phyloP scores from a whole-genome alignment of 2,113 vertebrate genomes.

The Zosterops lateralis region DNA sequence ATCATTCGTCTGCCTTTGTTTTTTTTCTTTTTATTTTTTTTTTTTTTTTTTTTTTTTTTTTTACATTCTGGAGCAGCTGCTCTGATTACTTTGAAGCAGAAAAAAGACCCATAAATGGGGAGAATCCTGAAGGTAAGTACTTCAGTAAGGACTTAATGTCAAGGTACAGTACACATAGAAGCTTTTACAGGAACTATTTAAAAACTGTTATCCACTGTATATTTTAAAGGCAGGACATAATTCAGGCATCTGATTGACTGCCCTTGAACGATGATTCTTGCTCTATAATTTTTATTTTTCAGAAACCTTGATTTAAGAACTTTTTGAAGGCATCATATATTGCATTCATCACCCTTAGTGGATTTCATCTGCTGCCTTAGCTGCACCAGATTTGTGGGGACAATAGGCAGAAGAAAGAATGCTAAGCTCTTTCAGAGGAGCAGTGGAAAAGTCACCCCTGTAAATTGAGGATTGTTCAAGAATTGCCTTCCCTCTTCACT shows the following conservation, averaged over 20 bases:
- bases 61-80: not conserved
- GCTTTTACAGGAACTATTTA: slow-evolving; percentile 22
- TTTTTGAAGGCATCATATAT: not conserved
- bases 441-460: not conserved
- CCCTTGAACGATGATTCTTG: not conserved
- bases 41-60: not conserved
- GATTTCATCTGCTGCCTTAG: not conserved
- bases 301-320: slow-evolving; percentile 28
- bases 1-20: not conserved
- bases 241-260: slow-evolving; percentile 38
- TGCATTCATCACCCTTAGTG: not conserved
- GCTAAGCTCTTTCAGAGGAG: not conserved
- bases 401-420: not conserved
- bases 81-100: slow-evolving; percentile 39
- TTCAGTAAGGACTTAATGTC: slow-evolving; percentile 39
- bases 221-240: slow-evolving; percentile 37
- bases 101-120: slow-evolving; percentile 25
- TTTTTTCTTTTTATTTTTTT: not conserved
- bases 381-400: not conserved
- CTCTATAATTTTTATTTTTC: not conserved
- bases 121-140: slow-evolving; percentile 45
- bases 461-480: not conserved
- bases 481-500: not conserved
- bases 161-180: slow-evolving; percentile 40
- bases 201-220: slow-evolving; percentile 7